phyloP scores from a whole-genome alignment of 2,113 vertebrate genomes.

The Bagarius yarrelli region DNA sequence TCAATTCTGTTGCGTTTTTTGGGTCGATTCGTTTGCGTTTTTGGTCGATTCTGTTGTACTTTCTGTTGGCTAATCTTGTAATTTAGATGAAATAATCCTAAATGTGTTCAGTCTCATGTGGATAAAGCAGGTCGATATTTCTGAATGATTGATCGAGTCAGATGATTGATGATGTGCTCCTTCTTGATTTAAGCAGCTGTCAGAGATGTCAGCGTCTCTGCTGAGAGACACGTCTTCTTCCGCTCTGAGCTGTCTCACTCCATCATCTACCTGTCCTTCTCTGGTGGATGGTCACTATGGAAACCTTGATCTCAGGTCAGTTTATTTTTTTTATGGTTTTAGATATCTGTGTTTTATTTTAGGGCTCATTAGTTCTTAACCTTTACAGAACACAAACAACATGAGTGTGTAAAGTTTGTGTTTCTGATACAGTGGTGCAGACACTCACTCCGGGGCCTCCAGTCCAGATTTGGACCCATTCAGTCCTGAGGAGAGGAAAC shows the following conservation, averaged over 20 bases:
- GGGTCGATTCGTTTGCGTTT: no score
- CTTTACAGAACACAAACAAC: background rate
- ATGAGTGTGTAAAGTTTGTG: slow-evolving; percentile 17
- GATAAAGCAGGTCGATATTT: background rate
- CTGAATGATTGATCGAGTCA: no score
- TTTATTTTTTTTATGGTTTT: background rate
- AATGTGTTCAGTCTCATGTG: background rate
- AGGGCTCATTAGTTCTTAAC: background rate
- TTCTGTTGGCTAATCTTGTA: no score
- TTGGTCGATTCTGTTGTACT: no score
- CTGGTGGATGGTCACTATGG: slow-evolving; percentile 87
- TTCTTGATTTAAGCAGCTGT: slow-evolving; percentile 74
- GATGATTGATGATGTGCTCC: background rate
- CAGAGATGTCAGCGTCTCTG: slow-evolving; percentile 92
- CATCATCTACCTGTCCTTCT: slow-evolving; percentile 94
- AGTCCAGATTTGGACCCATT: slow-evolving; percentile 84
- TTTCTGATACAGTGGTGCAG: slow-evolving; percentile 71
- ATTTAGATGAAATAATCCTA: background rate
- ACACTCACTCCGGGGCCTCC: slow-evolving; percentile 78
- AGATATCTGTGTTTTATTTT: background rate
- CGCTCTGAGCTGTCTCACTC: slow-evolving; percentile 86
- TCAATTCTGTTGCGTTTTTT: no score
- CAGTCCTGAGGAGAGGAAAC: slow-evolving; percentile 80
- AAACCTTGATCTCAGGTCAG: slow-evolving; percentile 79
- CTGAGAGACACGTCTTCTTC: slow-evolving; percentile 83